These are phyloP conservation scores for Girardia tigrina DNA, from an alignment of 2,888 invertebrate genomes.

Conservation along the genomic window DNA sequence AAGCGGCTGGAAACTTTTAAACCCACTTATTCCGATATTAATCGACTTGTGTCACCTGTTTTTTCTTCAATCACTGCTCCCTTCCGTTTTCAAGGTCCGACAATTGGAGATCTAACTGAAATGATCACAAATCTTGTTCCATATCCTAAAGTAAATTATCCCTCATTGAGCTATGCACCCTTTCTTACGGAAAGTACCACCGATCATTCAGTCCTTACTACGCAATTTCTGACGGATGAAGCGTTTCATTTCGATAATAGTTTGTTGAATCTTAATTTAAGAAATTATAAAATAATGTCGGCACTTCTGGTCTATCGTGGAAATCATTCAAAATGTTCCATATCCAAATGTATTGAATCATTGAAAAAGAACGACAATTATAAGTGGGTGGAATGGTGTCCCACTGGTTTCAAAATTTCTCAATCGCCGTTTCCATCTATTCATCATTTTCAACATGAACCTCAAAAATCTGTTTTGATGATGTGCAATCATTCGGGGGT, in stretches of 20 bases:
- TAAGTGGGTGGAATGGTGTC: slow-evolving; percentile 67
- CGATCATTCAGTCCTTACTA: background rate
- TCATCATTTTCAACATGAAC: background rate
- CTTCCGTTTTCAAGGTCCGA: slow-evolving; percentile 51
- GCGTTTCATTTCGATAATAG: slow-evolving; percentile 70
- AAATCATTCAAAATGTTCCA: slow-evolving; percentile 39
- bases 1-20: slow-evolving; percentile 66
- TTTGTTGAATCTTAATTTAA: slow-evolving; percentile 62
- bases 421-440: background rate
- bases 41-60: slow-evolving; percentile 77
- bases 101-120: slow-evolving; percentile 50
- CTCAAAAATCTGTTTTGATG: background rate
- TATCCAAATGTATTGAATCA: slow-evolving; percentile 41
- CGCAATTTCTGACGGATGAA: slow-evolving; percentile 71
- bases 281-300: slow-evolving; percentile 51
- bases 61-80: slow-evolving; percentile 44
- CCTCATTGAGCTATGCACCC: background rate
- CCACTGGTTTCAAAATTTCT: slow-evolving; percentile 63
- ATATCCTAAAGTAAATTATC: background rate
- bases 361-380: slow-evolving; percentile 52
- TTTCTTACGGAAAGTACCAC: slow-evolving; percentile 7
- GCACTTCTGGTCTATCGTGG: slow-evolving; percentile 43
- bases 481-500: slow-evolving; percentile 28
- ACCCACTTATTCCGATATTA: slow-evolving; percentile 70
- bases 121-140: slow-evolving; percentile 11